Evolutionary conservation across 2,113 vertebrate genomes (phyloP).

Genomic region (Otocyon megalotis): DNA sequence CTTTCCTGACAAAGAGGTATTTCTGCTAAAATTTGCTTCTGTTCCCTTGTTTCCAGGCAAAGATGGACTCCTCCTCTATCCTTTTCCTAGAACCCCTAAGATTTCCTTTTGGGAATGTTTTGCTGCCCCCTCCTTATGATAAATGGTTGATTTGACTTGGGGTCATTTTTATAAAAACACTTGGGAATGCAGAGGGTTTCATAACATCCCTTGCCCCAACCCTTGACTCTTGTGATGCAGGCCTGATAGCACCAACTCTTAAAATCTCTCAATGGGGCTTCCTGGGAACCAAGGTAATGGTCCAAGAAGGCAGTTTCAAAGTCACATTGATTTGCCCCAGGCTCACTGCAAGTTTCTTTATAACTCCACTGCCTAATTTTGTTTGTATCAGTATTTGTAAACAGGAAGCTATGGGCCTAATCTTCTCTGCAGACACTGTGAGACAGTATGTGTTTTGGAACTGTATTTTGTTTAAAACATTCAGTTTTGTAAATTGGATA

Average conservation of each 20-base stretch:
- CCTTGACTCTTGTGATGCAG: background rate
- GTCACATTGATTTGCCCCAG: background rate
- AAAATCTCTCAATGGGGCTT: background rate
- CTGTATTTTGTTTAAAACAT: background rate
- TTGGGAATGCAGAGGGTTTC: background rate
- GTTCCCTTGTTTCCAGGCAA: background rate
- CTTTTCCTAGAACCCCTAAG: background rate
- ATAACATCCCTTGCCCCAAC: background rate
- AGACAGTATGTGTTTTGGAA: background rate
- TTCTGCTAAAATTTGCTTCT: background rate
- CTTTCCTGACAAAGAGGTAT: background rate
- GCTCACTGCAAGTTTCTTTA: background rate
- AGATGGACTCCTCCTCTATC: background rate
- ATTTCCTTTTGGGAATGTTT: background rate
- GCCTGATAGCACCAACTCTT: background rate
- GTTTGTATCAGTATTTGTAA: constrained; percentile 1
- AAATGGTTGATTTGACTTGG: background rate
- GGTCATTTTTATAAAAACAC: background rate
- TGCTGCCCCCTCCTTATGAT: background rate
- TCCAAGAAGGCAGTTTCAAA: background rate
- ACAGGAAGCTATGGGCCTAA: background rate
- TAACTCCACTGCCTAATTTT: background rate
- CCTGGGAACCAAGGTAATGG: background rate
- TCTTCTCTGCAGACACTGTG: background rate
- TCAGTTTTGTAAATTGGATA: background rate